Conservation (phyloP, 2,888 invertebrate species). For the Trachelus tabidus region DNA sequence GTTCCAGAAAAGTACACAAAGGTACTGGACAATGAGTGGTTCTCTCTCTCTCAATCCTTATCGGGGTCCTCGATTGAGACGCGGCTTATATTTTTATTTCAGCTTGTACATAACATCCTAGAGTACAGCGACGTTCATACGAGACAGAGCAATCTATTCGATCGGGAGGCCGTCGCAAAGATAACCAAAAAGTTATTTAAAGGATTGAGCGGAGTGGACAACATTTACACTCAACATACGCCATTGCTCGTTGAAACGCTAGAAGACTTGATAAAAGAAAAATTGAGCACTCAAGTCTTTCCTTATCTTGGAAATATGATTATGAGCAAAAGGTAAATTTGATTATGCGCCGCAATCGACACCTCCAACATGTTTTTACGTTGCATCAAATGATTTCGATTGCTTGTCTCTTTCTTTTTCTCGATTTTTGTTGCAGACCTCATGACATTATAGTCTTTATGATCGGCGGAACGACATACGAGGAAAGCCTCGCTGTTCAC, state of each 20-base stretch:
- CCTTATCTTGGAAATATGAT: conserved; percentile 78
- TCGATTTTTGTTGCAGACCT: conserved; percentile 68
- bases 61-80: no score
- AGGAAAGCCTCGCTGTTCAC: conserved; percentile 90
- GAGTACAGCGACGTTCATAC: conserved; percentile 89
- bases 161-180: conserved; percentile 84
- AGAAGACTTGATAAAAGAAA: conserved; percentile 91
- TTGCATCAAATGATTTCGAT: not conserved
- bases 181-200: conserved; percentile 92
- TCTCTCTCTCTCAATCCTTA: not conserved
- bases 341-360: not conserved
- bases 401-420: not conserved
- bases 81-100: conserved; percentile 24
- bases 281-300: conserved; percentile 86
- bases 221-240: conserved; percentile 99
- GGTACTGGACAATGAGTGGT: conserved; percentile 38
- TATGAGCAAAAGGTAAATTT: conserved; percentile 67
- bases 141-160: conserved; percentile 86
- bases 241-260: conserved; percentile 89
- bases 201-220: conserved; percentile 96
- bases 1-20: conserved; percentile 71
- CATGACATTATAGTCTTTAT: conserved; percentile 97
- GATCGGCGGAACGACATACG: conserved; percentile 96
- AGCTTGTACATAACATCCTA: conserved; percentile 75
- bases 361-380: not conserved